Base-by-base conservation (phyloP, 1,140 invertebrate species). In the Ridgeia piscesae region DNA sequence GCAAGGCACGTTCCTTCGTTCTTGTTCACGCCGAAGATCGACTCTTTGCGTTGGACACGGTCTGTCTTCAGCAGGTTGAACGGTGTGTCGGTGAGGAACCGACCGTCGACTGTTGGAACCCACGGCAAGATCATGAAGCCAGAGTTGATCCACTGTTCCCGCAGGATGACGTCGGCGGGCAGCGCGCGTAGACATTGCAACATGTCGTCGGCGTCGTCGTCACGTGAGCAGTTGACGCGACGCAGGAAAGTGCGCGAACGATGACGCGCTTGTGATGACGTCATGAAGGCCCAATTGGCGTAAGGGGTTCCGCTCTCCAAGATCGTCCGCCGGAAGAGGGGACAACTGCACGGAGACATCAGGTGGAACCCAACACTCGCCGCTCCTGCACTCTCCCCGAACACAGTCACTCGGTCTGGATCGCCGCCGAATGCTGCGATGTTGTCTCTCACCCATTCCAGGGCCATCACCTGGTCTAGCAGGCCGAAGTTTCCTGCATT, bases 321-420 rank as follows among this genome's bases (percentile, higher is more conserved):
- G 33, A 97, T 96, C 9, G 96, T 96, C 92, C 98, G 98, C 92
- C 97, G 97, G 96, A 99, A 99, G 58, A 99, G 96, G 94, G 98
- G 97, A 93, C 98, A 96, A 93, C 95, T 97, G 35, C 98, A 96
- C 4, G 98, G 98, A 14, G 98, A 98, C 14, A 99, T 96, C 89
- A 99, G 96, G 96, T 99, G 98, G 94, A 99, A 96, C n/a, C 97
- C 98, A 1, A 99, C 98, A 42, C 98, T 98, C 17, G 98, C 98
- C 8, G 98, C 98, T 31, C 98, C 98, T 31, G 98, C 98, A 92
- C 98, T 98, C 96, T 99, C 98, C 1, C 95, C 95, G 92, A 95
- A 94, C 50, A 95, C 42, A 8, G 95, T 95, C 17, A 96, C 94
- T 1, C 92, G 91, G 17, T 93, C 92, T 17, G 93, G 93, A 92